Conservation (phyloP, 2,888 invertebrate genomes). For the Petrolisthes cinctipes region DNA sequence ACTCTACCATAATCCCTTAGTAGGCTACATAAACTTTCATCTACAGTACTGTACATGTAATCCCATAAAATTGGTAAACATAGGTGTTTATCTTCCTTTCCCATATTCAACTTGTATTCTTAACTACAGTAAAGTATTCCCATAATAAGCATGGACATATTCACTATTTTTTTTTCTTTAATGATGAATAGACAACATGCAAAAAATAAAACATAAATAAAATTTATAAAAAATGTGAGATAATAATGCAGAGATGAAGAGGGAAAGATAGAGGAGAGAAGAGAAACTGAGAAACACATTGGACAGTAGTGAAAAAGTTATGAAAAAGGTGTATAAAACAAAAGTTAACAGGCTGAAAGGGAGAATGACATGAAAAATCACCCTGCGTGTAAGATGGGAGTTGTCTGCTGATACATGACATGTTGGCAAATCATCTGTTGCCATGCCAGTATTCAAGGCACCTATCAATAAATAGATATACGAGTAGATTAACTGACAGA, state of each 20-base stretch:
- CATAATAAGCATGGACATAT: too few species aligned
- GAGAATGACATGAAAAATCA: not conserved
- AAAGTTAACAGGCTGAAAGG: not conserved
- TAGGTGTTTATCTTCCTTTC: too few species aligned
- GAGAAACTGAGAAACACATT: not conserved
- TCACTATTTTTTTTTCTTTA: not conserved
- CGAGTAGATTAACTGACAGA: not conserved
- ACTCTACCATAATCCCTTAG: too few species aligned
- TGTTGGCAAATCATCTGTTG: not conserved
- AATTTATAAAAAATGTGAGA: not conserved
- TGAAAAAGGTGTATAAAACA: not conserved
- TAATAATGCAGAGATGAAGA: not conserved
- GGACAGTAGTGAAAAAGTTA: not conserved
- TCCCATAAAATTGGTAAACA: too few species aligned
- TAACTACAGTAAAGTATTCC: too few species aligned
- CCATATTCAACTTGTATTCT: too few species aligned
- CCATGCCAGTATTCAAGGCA: not conserved
- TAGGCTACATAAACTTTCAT: too few species aligned
- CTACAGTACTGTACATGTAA: too few species aligned
- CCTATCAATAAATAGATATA: not conserved
- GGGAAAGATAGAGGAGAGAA: not conserved
- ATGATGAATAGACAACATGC: not conserved
- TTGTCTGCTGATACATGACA: not conserved
- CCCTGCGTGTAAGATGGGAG: not conserved
- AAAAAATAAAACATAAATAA: not conserved